phyloP scores from a whole-genome alignment of 2,888 invertebrate species.

The Podotricha telesiphe region DNA sequence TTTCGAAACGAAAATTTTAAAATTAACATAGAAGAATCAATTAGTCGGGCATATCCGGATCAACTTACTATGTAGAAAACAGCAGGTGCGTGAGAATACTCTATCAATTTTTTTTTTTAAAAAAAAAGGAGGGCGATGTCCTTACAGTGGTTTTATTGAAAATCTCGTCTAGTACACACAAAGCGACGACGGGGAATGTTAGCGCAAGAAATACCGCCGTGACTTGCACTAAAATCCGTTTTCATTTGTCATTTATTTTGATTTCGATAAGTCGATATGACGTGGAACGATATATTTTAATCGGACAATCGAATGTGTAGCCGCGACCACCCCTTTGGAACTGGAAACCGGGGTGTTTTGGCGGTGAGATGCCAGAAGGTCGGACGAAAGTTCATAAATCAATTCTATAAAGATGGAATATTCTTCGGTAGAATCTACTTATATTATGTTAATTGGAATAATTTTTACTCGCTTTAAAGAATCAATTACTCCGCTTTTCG shows the following conservation, averaged over 20 bases:
- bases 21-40: background rate
- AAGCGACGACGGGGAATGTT: constrained; percentile 70
- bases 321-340: constrained; percentile 46
- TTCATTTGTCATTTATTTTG: constrained; percentile 85
- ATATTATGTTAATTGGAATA: too few species aligned
- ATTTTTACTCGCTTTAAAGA: too few species aligned
- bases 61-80: constrained; percentile 38
- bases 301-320: constrained; percentile 49
- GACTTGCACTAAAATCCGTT: constrained; percentile 78
- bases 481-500: too few species aligned
- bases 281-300: constrained; percentile 64
- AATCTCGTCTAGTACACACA: constrained; percentile 68
- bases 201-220: constrained; percentile 68
- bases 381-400: background rate
- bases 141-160: constrained; percentile 77
- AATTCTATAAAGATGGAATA: constrained; percentile 3
- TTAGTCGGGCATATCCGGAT: background rate
- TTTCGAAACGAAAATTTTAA: too few species aligned
- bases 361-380: background rate
- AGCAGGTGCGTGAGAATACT: constrained; percentile 80
- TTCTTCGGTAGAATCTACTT: too few species aligned
- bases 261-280: constrained; percentile 78
- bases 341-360: background rate
- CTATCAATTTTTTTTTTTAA: constrained; percentile 41
- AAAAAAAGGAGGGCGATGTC: constrained; percentile 63